Percentiles rank a stretch among this genome's conserved stretches.
phyloP scores from a whole-genome alignment of 2,888 invertebrate species.

The Hypercompe scribonia region DNA sequence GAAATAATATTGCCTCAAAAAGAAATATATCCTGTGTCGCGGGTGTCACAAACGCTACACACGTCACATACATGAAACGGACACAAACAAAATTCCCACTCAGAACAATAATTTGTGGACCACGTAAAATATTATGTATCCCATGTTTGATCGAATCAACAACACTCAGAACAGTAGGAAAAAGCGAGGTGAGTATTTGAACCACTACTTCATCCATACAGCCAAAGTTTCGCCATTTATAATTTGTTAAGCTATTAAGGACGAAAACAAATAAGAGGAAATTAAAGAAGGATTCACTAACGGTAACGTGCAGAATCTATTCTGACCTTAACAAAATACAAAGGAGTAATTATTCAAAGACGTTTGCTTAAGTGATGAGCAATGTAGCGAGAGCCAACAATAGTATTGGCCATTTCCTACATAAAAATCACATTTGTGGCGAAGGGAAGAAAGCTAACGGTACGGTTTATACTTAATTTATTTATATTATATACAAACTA shows the following conservation, averaged over 20 bases:
- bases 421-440: conserved; percentile 45
- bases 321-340: conserved; percentile 15
- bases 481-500: neutral
- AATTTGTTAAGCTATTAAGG: neutral
- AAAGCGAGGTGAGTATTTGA: too few relatives aligned
- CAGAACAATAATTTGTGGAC: too few relatives aligned
- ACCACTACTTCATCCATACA: too few relatives aligned
- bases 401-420: conserved; percentile 39
- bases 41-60: too few relatives aligned
- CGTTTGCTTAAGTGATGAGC: conserved; percentile 42
- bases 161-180: too few relatives aligned
- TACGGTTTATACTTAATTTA: conserved; percentile 2
- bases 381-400: conserved; percentile 37
- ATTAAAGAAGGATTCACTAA: neutral
- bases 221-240: too few relatives aligned
- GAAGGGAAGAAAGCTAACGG: neutral
- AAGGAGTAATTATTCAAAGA: conserved; percentile 46
- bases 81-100: too few relatives aligned
- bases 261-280: neutral
- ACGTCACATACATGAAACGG: too few relatives aligned
- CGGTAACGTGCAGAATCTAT: neutral
- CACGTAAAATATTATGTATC: too few relatives aligned
- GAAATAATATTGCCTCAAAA: too few relatives aligned
- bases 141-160: too few relatives aligned
- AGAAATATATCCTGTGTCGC: too few relatives aligned